phyloP scores from a whole-genome alignment of 2,113 vertebrate genomes.

The Phoxinus phoxinus region DNA sequence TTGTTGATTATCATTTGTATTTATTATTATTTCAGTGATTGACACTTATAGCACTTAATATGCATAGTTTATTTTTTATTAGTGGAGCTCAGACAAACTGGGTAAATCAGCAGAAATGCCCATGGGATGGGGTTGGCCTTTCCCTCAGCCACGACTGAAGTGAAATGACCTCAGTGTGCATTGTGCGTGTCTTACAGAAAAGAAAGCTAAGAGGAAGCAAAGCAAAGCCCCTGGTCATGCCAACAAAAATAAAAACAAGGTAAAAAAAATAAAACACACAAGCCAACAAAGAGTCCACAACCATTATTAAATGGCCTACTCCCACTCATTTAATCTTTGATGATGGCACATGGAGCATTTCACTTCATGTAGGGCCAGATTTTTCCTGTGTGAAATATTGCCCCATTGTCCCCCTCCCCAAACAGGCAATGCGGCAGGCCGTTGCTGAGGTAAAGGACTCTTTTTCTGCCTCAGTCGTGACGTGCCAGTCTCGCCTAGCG shows the following conservation, averaged over 20 bases:
- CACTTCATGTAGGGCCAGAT: conserved; percentile 13
- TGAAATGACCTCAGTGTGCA: conserved; percentile 41
- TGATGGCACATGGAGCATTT: conserved; percentile 42
- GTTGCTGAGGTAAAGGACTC: conserved; percentile 31
- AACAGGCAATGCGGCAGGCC: conserved; percentile 56
- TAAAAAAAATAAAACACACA: conserved; percentile 42
- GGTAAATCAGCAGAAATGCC: neutral
- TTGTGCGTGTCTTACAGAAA: conserved; percentile 60
- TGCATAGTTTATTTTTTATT: neutral
- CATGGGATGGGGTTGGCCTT: neutral
- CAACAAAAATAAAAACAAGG: conserved; percentile 59
- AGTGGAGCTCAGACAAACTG: neutral
- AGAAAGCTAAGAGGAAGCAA: conserved; percentile 58
- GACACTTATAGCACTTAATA: neutral
- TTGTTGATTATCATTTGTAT: neutral
- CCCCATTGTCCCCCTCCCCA: conserved; percentile 39
- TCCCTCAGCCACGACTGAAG: neutral
- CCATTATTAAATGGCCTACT: neutral
- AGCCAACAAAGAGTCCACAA: neutral
- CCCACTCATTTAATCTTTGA: neutral
- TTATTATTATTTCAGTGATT: neutral
- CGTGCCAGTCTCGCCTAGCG: conserved; percentile 8
- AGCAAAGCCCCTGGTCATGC: conserved; percentile 50
- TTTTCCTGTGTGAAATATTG: conserved; percentile 43
- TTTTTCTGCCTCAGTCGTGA: neutral